These are phyloP conservation scores for Eilema depressum DNA, from an alignment of 2,888 invertebrate genomes.

Conservation along the genomic window DNA sequence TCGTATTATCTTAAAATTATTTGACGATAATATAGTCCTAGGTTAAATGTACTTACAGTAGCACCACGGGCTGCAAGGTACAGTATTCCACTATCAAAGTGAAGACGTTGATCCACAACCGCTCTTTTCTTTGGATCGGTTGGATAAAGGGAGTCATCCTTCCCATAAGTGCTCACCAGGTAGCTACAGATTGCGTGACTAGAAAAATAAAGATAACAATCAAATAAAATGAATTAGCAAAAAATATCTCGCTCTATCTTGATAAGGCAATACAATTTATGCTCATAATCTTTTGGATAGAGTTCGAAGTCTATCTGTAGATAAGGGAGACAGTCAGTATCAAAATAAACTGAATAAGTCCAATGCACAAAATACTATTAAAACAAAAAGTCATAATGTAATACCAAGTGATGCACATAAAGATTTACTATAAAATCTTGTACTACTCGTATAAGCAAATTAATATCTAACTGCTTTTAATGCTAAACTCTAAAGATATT, in stretches of 20 bases:
- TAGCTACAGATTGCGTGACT: constrained; percentile 85
- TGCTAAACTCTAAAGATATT: too few species aligned
- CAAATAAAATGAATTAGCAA: neutral
- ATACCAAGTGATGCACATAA: too few species aligned
- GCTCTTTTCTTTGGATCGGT: constrained; percentile 81
- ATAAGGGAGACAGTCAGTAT: neutral
- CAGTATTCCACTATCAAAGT: constrained; percentile 86
- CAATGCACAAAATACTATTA: too few species aligned
- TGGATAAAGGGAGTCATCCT: constrained; percentile 86
- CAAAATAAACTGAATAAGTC: neutral
- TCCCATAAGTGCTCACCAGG: constrained; percentile 86
- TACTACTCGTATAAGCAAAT: too few species aligned
- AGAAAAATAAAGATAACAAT: constrained; percentile 21
- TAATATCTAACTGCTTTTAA: too few species aligned
- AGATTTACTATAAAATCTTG: too few species aligned
- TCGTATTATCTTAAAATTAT: neutral
- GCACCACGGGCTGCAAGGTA: constrained; percentile 74
- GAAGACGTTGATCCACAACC: constrained; percentile 83
- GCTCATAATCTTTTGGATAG: neutral
- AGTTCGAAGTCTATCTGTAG: neutral
- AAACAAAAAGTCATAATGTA: too few species aligned
- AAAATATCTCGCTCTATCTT: neutral
- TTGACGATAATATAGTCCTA: neutral
- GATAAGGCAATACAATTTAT: neutral
- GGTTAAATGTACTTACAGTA: constrained; percentile 49